Evolutionary conservation across 2,113 vertebrate genomes (phyloP), one percentile per base, ranked within the genome.

Genomic region (Lagopus leucura): DNA sequence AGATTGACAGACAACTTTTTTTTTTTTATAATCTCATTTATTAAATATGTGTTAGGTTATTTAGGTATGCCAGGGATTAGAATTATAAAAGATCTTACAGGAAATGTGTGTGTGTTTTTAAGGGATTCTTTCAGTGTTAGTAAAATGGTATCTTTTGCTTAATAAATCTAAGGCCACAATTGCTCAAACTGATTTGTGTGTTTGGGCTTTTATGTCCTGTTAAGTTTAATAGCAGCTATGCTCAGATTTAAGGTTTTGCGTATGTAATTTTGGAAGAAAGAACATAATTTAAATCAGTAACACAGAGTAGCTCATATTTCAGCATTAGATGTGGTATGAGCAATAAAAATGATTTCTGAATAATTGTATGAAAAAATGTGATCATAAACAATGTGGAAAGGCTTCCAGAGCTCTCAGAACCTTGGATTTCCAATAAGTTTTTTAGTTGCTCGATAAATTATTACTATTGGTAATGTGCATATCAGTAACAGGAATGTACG

Each of bases 361-460:
- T 50, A 18, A 61, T 2, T 36, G 10, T 40, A 67, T 3, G 28
- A 77, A 42, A 94, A 92, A 90, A 88, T 75, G 15, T n/a, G 60
- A 43, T 42, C 12, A 20, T 94, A 64, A 55, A 70, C 36, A 52
- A 55, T 85, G 47, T 7, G 57, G 12, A 76, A 89, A 40, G 69
- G 94, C 79, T 55, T 95, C 65, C 40, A 70, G 85, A 76, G 90
- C 92, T 45, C 38, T 82, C 30, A 52, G 14, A 54, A 58, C 28
- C 38, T 43, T 91, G 32, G 73, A 66, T 55, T 82, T 92, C 54
- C 61, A 25, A 6, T 47, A 79, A 82, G 45, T 76, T 86, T 80
- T 92, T 61, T 55, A 92, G 48, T 67, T 95, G 64, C 72, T 92
- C 94, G 88, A 94, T 66, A 60, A 86, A 69, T 80, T 83, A 81